A percentile compares a stretch with the other conserved stretches of the same genome.
These are phyloP conservation scores for Mesembrinibis cayennensis DNA, from an alignment of 2,113 vertebrate species.

Conservation along the genomic window DNA sequence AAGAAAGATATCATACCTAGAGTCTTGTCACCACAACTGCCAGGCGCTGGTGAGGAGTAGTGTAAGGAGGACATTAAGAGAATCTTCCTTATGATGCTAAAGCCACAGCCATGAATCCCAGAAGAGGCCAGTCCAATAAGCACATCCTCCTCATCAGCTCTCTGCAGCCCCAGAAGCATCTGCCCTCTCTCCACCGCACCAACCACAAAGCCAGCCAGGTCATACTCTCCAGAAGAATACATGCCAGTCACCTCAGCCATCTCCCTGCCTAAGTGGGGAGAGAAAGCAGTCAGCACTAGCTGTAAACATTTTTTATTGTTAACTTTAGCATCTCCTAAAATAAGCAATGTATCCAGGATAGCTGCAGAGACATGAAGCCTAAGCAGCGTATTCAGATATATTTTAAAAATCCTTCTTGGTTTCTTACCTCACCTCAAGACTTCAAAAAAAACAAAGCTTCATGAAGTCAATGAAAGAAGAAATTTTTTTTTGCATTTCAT, in stretches of 20 bases:
- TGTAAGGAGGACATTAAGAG: conserved; percentile 70
- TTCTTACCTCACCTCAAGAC: neutral
- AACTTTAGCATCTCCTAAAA: neutral
- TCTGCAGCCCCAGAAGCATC: conserved; percentile 69
- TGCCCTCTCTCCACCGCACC: conserved; percentile 79
- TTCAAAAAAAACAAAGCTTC: neutral
- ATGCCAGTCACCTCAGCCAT: conserved; percentile 75
- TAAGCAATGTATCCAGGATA: neutral
- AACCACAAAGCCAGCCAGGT: conserved; percentile 85
- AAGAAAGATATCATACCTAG: conserved; percentile 70
- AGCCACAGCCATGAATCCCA: conserved; percentile 78
- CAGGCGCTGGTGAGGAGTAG: conserved; percentile 77
- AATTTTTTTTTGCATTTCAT: neutral
- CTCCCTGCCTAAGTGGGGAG: conserved; percentile 72
- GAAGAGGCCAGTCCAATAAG: conserved; percentile 86
- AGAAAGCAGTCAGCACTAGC: neutral
- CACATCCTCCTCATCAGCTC: conserved; percentile 78
- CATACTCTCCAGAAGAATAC: conserved; percentile 71
- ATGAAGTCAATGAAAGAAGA: neutral
- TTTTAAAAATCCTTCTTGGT: neutral
- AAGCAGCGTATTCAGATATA: neutral
- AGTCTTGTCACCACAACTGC: conserved; percentile 64
- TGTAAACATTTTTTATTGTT: neutral
- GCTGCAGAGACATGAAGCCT: neutral
- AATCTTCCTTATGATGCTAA: conserved; percentile 79